Percentiles rank a stretch among this genome's conserved stretches.
Evolutionary conservation across 2,888 invertebrate species (phyloP).

Genomic region (Drosophila formosana): DNA sequence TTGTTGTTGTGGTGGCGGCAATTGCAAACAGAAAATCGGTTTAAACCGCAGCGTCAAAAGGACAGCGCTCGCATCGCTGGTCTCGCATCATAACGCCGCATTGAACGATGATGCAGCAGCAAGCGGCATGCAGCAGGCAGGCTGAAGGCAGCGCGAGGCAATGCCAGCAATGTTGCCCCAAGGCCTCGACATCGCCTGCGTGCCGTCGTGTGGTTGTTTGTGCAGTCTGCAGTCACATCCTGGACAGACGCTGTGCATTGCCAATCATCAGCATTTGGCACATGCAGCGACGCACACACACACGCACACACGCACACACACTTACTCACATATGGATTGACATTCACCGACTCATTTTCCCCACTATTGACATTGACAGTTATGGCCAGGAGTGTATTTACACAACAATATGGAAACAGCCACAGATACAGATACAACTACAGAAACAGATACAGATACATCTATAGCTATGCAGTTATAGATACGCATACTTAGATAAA

Average conservation of each 20-base stretch:
- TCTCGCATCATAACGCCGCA: slow-evolving; percentile 46
- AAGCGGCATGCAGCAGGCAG: not conserved
- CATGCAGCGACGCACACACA: slow-evolving; percentile 34
- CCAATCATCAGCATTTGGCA: slow-evolving; percentile 54
- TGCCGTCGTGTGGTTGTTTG: slow-evolving; percentile 28
- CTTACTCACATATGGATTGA: not conserved
- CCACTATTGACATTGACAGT: slow-evolving; percentile 76
- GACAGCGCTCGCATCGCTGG: slow-evolving; percentile 64
- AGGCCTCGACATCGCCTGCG: slow-evolving; percentile 17
- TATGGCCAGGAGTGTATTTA: slow-evolving; percentile 72
- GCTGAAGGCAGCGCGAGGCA: slow-evolving; percentile 7
- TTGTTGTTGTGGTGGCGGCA: slow-evolving; percentile 48
- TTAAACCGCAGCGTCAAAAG: slow-evolving; percentile 75
- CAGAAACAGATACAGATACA: slow-evolving; percentile 3
- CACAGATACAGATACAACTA: slow-evolving; percentile 7
- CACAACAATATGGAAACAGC: slow-evolving; percentile 37
- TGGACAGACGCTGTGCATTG: slow-evolving; percentile 51
- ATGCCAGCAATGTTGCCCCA: slow-evolving; percentile 27
- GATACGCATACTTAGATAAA: not conserved
- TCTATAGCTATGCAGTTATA: not conserved
- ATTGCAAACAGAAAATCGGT: slow-evolving; percentile 76
- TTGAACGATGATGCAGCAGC: slow-evolving; percentile 18
- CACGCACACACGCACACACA: not conserved
- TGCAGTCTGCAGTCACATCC: slow-evolving; percentile 47
- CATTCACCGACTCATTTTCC: slow-evolving; percentile 19